Conservation (phyloP, 2,888 invertebrate species). For the Calephelis perditalis region DNA sequence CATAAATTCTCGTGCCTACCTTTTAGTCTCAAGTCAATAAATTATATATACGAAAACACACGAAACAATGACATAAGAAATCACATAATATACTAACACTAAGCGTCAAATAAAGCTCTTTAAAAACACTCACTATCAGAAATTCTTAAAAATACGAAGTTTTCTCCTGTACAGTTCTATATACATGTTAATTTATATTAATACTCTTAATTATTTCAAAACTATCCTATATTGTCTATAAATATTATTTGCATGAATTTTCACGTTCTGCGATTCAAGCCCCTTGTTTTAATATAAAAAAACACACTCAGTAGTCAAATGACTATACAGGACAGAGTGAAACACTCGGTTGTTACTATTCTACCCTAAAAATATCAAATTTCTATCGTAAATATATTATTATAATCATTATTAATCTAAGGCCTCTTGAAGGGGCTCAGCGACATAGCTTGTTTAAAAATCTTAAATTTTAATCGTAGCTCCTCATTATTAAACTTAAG, state of each 20-base stretch:
- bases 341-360: slow-evolving; percentile 18
- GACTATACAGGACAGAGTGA: slow-evolving; percentile 34
- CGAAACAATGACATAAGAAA: slow-evolving; percentile 24
- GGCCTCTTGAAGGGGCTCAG: slow-evolving; percentile 6
- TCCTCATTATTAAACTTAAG: slow-evolving; percentile 8
- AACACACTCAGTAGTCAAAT: slow-evolving; percentile 44
- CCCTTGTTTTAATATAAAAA: slow-evolving; percentile 49
- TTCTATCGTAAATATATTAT: slow-evolving; percentile 13
- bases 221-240: slow-evolving; percentile 1
- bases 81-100: slow-evolving; percentile 24
- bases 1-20: slow-evolving; percentile 12
- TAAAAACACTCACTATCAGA: slow-evolving; percentile 40
- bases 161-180: slow-evolving; percentile 43
- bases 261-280: slow-evolving; percentile 52
- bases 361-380: slow-evolving; percentile 18
- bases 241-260: slow-evolving; percentile 4
- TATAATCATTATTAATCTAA: slow-evolving; percentile 12
- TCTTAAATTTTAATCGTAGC: not conserved
- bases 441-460: not conserved
- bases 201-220: slow-evolving; percentile 26
- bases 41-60: slow-evolving; percentile 18
- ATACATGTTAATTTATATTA: slow-evolving; percentile 36
- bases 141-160: slow-evolving; percentile 34
- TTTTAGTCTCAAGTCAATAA: slow-evolving; percentile 11
- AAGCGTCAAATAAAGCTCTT: slow-evolving; percentile 50